Evolutionary conservation across 2,797 vertebrate genomes (phyloP).

Genomic region (Crenuchus spilurus): DNA sequence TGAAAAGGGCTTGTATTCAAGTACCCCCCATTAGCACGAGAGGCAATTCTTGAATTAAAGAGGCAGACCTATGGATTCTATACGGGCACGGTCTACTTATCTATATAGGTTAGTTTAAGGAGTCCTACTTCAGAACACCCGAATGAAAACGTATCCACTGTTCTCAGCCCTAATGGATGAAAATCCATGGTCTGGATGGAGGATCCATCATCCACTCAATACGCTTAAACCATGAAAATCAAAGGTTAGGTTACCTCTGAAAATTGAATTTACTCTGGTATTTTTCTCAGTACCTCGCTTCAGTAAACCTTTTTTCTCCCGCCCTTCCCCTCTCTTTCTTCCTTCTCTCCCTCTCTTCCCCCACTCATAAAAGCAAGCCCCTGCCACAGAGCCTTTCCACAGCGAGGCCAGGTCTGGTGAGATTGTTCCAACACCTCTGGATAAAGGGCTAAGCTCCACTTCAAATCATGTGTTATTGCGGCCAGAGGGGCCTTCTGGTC

Average conservation of each 20-base stretch:
- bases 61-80: constrained; percentile 7
- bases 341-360: background rate
- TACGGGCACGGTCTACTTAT: constrained; percentile 12
- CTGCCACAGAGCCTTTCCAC: constrained; percentile 22
- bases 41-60: background rate
- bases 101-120: constrained; percentile 25
- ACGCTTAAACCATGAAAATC: constrained; percentile 48
- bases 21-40: background rate
- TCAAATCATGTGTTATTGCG: constrained; percentile 45
- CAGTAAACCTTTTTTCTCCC: constrained; percentile 9
- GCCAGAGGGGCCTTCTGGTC: constrained; percentile 37
- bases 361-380: constrained; percentile 9
- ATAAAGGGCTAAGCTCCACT: constrained; percentile 39
- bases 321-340: background rate
- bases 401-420: background rate
- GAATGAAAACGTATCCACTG: constrained; percentile 43
- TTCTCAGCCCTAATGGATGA: constrained; percentile 39
- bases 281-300: constrained; percentile 6
- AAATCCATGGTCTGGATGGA: constrained; percentile 45
- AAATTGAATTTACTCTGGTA: constrained; percentile 45
- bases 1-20: constrained; percentile 12
- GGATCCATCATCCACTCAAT: constrained; percentile 48
- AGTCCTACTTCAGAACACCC: constrained; percentile 13
- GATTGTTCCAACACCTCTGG: constrained; percentile 40
- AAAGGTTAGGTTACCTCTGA: constrained; percentile 52